Evolutionary conservation across 2,797 vertebrate species (phyloP), one percentile per base, ranked within the genome.

Genomic region (Ctenopoma kingsleyae): DNA sequence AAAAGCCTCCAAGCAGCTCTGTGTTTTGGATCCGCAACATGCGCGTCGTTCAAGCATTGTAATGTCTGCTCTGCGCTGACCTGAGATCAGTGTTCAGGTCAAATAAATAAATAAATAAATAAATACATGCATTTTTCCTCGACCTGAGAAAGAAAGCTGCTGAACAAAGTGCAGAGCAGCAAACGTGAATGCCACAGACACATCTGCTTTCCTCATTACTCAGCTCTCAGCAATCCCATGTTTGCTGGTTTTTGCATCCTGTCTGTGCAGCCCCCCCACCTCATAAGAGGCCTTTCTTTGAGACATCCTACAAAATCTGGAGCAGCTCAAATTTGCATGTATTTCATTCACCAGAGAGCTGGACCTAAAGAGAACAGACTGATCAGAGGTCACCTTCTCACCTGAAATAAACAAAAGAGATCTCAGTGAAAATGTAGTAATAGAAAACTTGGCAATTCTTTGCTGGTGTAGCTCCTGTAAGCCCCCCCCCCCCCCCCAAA

Each of bases 141-240:
- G 58, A 69, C 67, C 59, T 65, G 17, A 13, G 12, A 19, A 36
- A 43, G n/a, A 47, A 32, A 32, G 30, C 27, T 30, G 27, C 27
- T 35, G 41, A 19, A 4, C 17, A 49, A 69, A 38, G 7, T 10
- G 51, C 73, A 17, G 22, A 40, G 43, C 17, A 53, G 43, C 71
- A 43, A 38, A 51, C 48, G 27, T 43, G 40, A 67, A 58, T 54
- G 30, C 70, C 53, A 74, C 48, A 66, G 57, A 48, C 62, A 56
- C 90, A 90, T 92, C 90, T 92, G 90, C 67, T 88, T 81, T 81
- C 23, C 63, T 82, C 76, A 85, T 91, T 81, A 85, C 66, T 48
- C 73, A 79, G 67, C 32, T 23, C 66, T 48, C 73, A 79, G 67
- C 32, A 19, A 13, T 61, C 49, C 68, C 52, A 30, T 80, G 81